A percentile compares a stretch with the other conserved stretches of the same genome.
These are phyloP conservation scores for Pristionchus entomophagus DNA, from an alignment of 2,888 invertebrate species.

Conservation along the genomic window DNA sequence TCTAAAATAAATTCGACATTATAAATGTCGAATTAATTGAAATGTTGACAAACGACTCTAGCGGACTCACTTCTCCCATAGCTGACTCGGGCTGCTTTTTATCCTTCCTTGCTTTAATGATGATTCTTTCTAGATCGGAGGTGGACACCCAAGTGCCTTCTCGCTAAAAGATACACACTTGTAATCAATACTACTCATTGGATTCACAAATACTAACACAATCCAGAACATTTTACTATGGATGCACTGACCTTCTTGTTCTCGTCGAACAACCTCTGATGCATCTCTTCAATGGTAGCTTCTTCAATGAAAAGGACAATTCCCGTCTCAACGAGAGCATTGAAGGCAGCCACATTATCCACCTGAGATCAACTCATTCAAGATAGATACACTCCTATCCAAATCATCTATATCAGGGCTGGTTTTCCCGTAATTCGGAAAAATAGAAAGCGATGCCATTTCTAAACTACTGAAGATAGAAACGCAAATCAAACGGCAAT, in stretches of 20 bases:
- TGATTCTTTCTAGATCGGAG: neutral
- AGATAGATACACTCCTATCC: no score
- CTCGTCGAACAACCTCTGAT: neutral
- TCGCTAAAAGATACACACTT: neutral
- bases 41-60: neutral
- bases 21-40: neutral
- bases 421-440: no score
- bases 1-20: neutral
- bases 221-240: no score
- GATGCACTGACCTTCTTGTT: neutral
- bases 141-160: slow-evolving; percentile 20
- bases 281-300: neutral
- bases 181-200: no score
- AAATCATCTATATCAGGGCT: no score
- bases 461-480: no score
- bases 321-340: neutral
- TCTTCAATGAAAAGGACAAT: slow-evolving; percentile 35
- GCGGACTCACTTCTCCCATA: neutral
- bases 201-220: no score
- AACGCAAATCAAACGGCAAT: no score
- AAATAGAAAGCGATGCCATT: no score
- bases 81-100: no score
- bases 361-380: no score
- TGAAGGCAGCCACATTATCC: slow-evolving; percentile 1
- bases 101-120: neutral